These are phyloP conservation scores for Erpetoichthys calabaricus DNA, from an alignment of 2,797 vertebrate species.

Conservation along the genomic window DNA sequence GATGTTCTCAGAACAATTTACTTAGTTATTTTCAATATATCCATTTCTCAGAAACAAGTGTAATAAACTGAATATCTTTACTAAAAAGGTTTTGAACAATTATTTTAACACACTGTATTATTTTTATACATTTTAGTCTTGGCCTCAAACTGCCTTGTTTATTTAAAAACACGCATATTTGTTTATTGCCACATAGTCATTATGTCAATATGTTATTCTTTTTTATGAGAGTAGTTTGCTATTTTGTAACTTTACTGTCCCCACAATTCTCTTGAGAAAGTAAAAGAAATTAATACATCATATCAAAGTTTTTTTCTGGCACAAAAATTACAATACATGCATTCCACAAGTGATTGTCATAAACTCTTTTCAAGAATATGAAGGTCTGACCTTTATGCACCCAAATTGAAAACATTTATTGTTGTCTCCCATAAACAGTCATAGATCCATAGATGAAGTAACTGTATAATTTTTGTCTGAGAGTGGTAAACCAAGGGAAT, in stretches of 20 bases:
- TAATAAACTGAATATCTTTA: no score
- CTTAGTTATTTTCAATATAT: no score
- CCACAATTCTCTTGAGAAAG: slow-evolving; percentile 30
- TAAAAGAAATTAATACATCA: slow-evolving; percentile 48
- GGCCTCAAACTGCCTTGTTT: background rate
- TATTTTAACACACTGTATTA: background rate
- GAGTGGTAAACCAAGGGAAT: no score
- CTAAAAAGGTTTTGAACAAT: no score
- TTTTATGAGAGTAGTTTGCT: slow-evolving; percentile 38
- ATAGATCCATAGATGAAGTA: no score
- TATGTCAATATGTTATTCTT: slow-evolving; percentile 31
- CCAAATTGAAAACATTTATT: no score
- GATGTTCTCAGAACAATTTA: no score
- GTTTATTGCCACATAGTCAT: slow-evolving; percentile 2
- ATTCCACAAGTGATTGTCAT: slow-evolving; percentile 53
- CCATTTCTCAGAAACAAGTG: no score
- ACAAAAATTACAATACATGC: slow-evolving; percentile 63
- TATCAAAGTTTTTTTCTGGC: slow-evolving; percentile 56
- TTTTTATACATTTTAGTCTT: background rate
- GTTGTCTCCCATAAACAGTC: no score
- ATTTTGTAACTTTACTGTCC: slow-evolving; percentile 34
- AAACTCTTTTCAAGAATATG: slow-evolving; percentile 43
- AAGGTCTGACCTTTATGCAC: slow-evolving; percentile 29
- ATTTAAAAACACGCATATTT: background rate
- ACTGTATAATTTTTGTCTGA: no score